Conservation (phyloP, 2,113 vertebrate genomes). For the Chamaetylas fuelleborni region DNA sequence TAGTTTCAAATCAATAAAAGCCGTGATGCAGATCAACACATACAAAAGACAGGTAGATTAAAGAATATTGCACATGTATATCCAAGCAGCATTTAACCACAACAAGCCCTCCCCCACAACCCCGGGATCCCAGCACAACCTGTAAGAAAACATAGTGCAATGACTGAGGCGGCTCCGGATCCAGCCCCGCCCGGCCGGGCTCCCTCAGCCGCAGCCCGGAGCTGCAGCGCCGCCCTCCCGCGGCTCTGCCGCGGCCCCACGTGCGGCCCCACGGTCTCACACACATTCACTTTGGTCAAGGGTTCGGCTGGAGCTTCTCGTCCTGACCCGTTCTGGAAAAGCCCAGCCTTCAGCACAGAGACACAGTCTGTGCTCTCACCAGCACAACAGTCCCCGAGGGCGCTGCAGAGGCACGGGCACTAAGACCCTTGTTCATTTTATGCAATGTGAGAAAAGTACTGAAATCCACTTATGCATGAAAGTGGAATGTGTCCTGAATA, state of each 20-base stretch:
- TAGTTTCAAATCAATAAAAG: conserved; percentile 1
- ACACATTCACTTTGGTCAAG: neutral
- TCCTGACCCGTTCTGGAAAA: rapidly evolving
- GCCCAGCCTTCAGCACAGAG: neutral
- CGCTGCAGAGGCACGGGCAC: neutral
- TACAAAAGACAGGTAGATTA: neutral
- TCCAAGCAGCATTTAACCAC: neutral
- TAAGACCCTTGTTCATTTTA: neutral
- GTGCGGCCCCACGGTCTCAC: too few relatives aligned
- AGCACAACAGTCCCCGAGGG: neutral
- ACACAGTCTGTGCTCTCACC: neutral
- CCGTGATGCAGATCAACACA: neutral
- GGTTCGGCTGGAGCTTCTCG: rapidly evolving
- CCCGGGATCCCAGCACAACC: neutral
- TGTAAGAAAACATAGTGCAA: neutral
- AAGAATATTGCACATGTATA: conserved; percentile 40
- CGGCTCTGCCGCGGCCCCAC: too few relatives aligned
- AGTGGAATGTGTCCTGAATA: neutral
- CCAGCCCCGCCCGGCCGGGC: neutral
- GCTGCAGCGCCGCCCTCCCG: too few relatives aligned
- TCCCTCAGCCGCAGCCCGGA: too few relatives aligned
- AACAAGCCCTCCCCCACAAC: neutral
- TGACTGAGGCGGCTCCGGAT: neutral
- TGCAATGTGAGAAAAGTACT: neutral
- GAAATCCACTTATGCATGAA: neutral